Evolutionary conservation across 2,797 vertebrate species (phyloP).

Genomic region (Acridotheres tristis): DNA sequence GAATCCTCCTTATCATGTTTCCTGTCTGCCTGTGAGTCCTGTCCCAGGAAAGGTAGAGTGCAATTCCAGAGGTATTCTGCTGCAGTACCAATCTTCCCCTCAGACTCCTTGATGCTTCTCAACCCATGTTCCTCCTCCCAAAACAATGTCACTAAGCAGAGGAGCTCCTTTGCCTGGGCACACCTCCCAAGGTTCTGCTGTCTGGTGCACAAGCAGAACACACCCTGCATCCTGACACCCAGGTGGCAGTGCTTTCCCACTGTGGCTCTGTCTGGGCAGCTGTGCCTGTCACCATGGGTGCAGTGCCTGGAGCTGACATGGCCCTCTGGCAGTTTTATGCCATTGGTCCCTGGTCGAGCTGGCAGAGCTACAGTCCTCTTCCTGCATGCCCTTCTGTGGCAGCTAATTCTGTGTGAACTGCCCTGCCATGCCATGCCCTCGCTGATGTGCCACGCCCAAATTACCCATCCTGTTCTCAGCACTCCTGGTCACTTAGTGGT

Average conservation of each 20-base stretch:
- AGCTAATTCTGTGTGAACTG: neutral
- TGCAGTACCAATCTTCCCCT: neutral
- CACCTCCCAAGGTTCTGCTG: neutral
- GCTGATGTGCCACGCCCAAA: fast-evolving
- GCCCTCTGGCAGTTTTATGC: neutral
- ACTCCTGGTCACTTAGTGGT: fast-evolving
- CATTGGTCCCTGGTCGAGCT: neutral
- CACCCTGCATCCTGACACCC: neutral
- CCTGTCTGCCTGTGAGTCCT: neutral
- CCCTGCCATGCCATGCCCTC: fast-evolving
- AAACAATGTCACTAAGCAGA: neutral
- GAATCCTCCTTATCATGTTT: neutral
- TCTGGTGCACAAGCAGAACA: fast-evolving
- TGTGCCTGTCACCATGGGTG: neutral
- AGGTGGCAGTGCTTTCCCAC: neutral
- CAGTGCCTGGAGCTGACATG: fast-evolving
- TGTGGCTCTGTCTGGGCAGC: neutral
- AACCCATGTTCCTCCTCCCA: fast-evolving
- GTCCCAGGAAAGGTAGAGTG: neutral
- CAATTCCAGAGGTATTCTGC: neutral
- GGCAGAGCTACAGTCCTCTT: neutral
- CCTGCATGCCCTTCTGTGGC: fast-evolving
- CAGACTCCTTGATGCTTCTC: neutral
- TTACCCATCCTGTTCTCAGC: fast-evolving
- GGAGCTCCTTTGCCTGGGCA: neutral